Conservation (phyloP, 2,113 vertebrate species). For the Trogon melanurus region DNA sequence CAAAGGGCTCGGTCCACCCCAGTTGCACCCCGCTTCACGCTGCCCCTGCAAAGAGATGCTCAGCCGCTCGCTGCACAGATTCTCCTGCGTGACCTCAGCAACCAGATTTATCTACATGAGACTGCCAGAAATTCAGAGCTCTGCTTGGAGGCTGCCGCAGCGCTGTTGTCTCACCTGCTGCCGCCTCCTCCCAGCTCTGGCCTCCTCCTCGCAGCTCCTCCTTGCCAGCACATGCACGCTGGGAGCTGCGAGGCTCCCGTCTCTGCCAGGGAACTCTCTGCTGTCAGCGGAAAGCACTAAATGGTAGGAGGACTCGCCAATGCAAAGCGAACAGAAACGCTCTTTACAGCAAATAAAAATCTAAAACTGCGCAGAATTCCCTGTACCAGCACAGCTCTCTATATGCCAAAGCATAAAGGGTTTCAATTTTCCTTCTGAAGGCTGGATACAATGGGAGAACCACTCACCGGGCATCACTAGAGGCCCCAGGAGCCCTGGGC, state of each 20-base stretch:
- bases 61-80: not conserved
- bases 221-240: not conserved
- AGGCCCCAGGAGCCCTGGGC: not conserved
- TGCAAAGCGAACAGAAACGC: not conserved
- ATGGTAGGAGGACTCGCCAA: not conserved
- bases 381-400: not conserved
- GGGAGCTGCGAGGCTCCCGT: fast-evolving
- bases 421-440: not conserved
- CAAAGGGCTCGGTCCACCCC: not conserved
- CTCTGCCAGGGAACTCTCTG: not conserved
- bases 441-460: not conserved
- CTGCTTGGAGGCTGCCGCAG: not conserved
- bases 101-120: not conserved
- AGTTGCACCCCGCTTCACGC: not conserved
- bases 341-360: not conserved
- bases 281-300: not conserved
- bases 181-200: not conserved
- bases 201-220: not conserved
- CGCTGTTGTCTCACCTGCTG: not conserved
- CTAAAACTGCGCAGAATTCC: not conserved
- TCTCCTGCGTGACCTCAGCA: not conserved
- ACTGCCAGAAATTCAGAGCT: not conserved
- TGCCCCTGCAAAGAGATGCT: not conserved
- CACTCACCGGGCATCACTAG: fast-evolving
- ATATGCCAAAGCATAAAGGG: not conserved